Evolutionary conservation across 2,888 invertebrate species (phyloP), one percentile per base, ranked within the genome.

Genomic region (Agapostemon virescens): DNA sequence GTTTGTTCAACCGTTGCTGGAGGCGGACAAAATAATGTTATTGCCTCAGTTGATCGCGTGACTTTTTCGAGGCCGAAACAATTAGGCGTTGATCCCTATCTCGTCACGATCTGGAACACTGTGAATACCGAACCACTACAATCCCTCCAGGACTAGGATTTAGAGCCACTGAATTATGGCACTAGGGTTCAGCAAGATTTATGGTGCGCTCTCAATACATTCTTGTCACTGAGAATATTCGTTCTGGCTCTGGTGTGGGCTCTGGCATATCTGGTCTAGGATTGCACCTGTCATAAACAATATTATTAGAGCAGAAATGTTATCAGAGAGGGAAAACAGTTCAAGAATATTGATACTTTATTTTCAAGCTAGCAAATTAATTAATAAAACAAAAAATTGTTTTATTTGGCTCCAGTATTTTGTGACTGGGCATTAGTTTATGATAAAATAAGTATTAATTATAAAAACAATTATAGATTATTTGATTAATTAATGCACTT

Each of bases 51-150:
- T 40, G 42, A 55, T 58, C 58, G 70, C 70, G 70, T 71, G 70
- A 71, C 61, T 71, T 71, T 61, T 71, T 61, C 30, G 40, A 61
- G 33, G 52, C 33, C 38, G 55, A 69, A 69, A 69, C 55, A 69
- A 55, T 69, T 69, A 55, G 61, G 45, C 42, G 15, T 2, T 15
- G 55, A 55, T 55, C 55, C 30, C 26, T 55, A 55, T 55, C 55
- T 55, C 55, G 55, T 55, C 55, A 55, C 55, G 26, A 55, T 55
- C 26, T 30, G 26, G 55, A 55, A 55, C 55, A 26, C 55, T 15
- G 26, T 26, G 26, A 55, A 55, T 55, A 55, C 55, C 26, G 55
- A 55, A 26, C 17, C 55, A 2, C 55, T 26, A 17, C 13, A n/a
- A 17, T 26, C 15, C 23, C 55, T 23, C 55, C 55, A 30, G 26